Percentiles rank a stretch among this genome's conserved stretches.
phyloP scores from a whole-genome alignment of 2,797 vertebrate species.

The Falco berigora region DNA sequence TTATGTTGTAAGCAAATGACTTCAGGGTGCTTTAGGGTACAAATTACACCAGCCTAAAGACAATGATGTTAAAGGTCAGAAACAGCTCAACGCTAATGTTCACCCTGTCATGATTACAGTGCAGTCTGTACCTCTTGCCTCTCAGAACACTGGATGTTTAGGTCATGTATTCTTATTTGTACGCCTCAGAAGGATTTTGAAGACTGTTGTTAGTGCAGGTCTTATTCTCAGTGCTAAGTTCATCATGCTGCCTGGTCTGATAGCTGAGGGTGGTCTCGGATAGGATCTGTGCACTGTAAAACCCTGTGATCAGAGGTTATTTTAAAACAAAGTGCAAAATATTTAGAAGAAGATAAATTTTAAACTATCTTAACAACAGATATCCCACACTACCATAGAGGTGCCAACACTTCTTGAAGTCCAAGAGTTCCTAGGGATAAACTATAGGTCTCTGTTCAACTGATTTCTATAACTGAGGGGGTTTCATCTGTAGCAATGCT shows the following conservation, averaged over 20 bases:
- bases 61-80: not conserved
- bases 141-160: not conserved
- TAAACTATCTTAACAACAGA: not conserved
- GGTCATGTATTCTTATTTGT: not conserved
- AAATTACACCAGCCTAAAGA: not conserved
- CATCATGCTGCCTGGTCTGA: not conserved
- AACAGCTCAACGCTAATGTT: not conserved
- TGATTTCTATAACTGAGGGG: not conserved
- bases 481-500: not conserved
- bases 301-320: not conserved
- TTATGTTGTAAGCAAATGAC: not conserved
- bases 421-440: not conserved
- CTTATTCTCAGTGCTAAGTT: not conserved
- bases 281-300: not conserved
- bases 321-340: not conserved
- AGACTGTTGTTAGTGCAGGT: not conserved
- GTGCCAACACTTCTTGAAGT: not conserved
- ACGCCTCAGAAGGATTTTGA: not conserved
- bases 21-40: not conserved
- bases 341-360: not conserved
- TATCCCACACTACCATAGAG: not conserved
- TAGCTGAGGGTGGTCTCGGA: not conserved
- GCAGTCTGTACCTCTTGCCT: not conserved
- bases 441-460: not conserved
- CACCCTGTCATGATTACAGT: not conserved